A percentile compares a stretch with the other conserved stretches of the same genome.
Evolutionary conservation across 2,888 invertebrate species (phyloP).

Genomic region (Agrotis puta): DNA sequence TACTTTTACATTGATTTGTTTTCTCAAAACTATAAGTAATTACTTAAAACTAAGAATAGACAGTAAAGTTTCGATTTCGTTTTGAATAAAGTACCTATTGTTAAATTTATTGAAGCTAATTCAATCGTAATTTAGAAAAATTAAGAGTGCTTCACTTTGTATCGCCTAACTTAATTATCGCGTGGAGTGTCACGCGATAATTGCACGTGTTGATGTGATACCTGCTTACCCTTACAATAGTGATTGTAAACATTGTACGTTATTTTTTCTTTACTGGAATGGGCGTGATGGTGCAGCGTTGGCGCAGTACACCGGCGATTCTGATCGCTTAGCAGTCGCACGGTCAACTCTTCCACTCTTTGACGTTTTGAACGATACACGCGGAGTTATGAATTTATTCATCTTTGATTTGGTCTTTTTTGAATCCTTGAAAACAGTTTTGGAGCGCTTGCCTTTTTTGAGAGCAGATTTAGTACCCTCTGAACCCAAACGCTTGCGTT

Average conservation of each 20-base stretch:
- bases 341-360: constrained; percentile 1
- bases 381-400: too few species aligned
- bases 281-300: neutral
- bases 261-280: neutral
- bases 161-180: neutral
- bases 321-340: neutral
- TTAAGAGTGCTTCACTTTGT: too few species aligned
- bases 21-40: neutral
- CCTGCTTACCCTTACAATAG: too few species aligned
- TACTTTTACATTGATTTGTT: neutral
- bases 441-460: neutral
- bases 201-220: too few species aligned
- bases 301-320: neutral
- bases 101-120: neutral
- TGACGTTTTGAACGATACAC: neutral
- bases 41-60: too few species aligned
- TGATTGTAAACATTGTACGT: too few species aligned
- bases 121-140: too few species aligned
- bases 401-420: too few species aligned
- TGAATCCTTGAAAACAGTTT: too few species aligned
- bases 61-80: neutral
- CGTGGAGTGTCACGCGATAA: too few species aligned
- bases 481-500: neutral
- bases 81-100: neutral
- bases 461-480: neutral